Evolutionary conservation across 2,888 invertebrate genomes (phyloP).

Genomic region (Phalera bucephala): DNA sequence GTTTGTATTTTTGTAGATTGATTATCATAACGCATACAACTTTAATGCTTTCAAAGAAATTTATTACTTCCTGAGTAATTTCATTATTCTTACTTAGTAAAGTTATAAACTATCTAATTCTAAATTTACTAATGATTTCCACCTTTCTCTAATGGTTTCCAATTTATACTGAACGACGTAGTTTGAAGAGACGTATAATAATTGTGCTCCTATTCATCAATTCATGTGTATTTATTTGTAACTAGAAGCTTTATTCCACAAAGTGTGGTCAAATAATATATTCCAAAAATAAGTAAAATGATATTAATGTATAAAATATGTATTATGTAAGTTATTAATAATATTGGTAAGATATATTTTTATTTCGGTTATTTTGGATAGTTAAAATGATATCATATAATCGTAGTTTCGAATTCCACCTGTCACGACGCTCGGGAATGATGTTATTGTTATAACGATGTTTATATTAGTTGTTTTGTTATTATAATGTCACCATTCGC

Average conservation of each 20-base stretch:
- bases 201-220: neutral
- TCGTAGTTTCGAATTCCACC: conserved; percentile 27
- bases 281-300: conserved; percentile 21
- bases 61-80: no score
- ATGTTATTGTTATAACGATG: conserved; percentile 16
- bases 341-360: conserved; percentile 20
- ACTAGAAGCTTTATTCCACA: conserved; percentile 15
- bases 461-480: conserved; percentile 9
- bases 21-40: no score
- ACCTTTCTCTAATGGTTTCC: no score
- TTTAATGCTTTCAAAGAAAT: no score
- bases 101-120: no score
- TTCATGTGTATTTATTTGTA: neutral
- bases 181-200: no score
- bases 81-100: no score
- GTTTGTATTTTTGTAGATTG: no score
- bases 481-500: conserved; percentile 15
- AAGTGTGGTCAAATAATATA: conserved; percentile 14
- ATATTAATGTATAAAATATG: conserved; percentile 15
- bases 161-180: no score
- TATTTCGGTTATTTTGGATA: conserved; percentile 17
- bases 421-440: conserved; percentile 14
- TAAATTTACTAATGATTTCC: no score
- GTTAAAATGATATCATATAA: conserved; percentile 4
- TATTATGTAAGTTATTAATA: conserved; percentile 8